These are phyloP conservation scores for Phytoseiulus persimilis DNA, from an alignment of 2,888 invertebrate genomes.

Conservation along the genomic window DNA sequence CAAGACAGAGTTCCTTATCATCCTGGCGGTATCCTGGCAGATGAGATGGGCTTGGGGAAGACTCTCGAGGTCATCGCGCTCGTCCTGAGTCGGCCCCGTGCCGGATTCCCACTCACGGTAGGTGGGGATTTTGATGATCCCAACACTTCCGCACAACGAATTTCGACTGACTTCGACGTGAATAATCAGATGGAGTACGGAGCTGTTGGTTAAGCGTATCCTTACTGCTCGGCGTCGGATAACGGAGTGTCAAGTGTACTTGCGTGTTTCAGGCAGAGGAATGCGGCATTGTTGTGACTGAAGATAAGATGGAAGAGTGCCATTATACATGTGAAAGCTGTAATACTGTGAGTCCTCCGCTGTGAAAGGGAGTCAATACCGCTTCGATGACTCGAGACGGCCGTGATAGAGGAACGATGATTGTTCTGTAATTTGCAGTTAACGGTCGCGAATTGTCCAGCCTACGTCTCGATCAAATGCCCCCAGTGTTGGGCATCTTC, in stretches of 20 bases:
- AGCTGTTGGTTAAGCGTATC: no score
- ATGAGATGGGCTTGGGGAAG: slow-evolving; percentile 74
- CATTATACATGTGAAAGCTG: neutral
- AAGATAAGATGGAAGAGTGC: neutral
- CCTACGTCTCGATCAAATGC: slow-evolving; percentile 22
- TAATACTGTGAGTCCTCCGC: neutral
- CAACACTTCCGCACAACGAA: neutral
- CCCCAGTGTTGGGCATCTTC: slow-evolving; percentile 44
- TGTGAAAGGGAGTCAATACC: neutral
- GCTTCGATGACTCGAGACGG: no score
- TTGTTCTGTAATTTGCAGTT: neutral
- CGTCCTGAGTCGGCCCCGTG: slow-evolving; percentile 56
- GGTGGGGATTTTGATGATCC: neutral
- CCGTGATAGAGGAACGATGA: no score
- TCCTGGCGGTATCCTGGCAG: slow-evolving; percentile 65
- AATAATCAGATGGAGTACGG: no score
- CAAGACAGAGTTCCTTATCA: slow-evolving; percentile 48
- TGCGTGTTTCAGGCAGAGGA: neutral
- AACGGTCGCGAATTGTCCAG: neutral
- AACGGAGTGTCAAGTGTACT: no score
- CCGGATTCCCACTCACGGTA: slow-evolving; percentile 41
- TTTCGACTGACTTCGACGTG: no score
- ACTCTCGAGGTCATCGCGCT: slow-evolving; percentile 66
- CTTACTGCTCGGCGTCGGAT: no score
- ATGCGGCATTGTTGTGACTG: neutral